Evolutionary conservation across 2,113 vertebrate species (phyloP).

Genomic region (Argyrosomus japonicus): DNA sequence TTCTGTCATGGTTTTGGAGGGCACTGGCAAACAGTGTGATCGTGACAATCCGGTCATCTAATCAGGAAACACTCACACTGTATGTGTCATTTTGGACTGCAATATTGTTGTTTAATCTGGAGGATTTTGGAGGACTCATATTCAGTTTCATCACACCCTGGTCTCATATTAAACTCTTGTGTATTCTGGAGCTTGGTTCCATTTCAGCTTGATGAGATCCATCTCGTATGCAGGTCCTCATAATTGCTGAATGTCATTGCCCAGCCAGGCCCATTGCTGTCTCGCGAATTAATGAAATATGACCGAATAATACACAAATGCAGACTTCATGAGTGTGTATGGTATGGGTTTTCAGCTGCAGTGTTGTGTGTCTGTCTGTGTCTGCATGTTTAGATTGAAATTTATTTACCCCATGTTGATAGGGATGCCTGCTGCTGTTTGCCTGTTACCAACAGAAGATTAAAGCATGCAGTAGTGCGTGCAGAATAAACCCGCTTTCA

Average conservation of each 20-base stretch:
- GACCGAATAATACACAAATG: neutral
- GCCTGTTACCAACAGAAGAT: constrained; percentile 34
- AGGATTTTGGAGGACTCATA: neutral
- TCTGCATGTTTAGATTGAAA: constrained; percentile 31
- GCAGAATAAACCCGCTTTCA: constrained; percentile 12
- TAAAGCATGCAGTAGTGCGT: constrained; percentile 46
- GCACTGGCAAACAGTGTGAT: neutral
- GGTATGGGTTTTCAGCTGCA: constrained; percentile 16
- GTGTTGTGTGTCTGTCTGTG: constrained; percentile 3
- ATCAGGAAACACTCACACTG: neutral
- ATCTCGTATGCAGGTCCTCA: constrained; percentile 17
- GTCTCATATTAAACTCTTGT: neutral
- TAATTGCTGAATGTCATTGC: constrained; percentile 27
- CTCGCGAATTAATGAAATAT: constrained; percentile 17
- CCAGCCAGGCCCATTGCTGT: constrained; percentile 3
- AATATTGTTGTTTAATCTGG: neutral
- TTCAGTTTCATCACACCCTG: neutral
- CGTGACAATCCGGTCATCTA: neutral
- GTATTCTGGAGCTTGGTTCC: neutral
- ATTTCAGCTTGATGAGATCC: constrained; percentile 27
- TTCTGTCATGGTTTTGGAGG: neutral
- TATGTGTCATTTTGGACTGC: neutral
- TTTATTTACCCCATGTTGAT: constrained; percentile 45
- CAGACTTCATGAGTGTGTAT: constrained; percentile 11
- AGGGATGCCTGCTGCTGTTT: constrained; percentile 51